Evolutionary conservation across 2,888 invertebrate species (phyloP).

Genomic region (Capitulum mitella): DNA sequence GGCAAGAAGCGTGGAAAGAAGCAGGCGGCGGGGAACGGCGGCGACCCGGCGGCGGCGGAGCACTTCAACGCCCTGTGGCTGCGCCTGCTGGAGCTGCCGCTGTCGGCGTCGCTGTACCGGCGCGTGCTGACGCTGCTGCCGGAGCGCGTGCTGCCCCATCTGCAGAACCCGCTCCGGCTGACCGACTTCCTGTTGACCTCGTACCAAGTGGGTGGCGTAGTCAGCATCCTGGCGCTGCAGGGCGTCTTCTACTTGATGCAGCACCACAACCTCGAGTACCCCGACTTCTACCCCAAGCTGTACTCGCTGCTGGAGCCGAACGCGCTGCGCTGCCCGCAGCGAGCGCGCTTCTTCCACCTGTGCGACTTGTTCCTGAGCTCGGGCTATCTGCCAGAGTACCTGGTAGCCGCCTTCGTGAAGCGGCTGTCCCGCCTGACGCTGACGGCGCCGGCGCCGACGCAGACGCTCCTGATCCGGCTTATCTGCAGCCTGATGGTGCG

Average conservation of each 20-base stretch:
- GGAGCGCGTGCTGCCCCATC: slow-evolving; percentile 70
- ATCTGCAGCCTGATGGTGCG: slow-evolving; percentile 73
- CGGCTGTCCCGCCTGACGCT: slow-evolving; percentile 74
- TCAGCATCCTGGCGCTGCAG: slow-evolving; percentile 82
- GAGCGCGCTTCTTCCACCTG: slow-evolving; percentile 77
- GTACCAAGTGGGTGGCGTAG: slow-evolving; percentile 74
- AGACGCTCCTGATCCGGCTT: slow-evolving; percentile 66
- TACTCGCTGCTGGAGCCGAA: slow-evolving; percentile 88
- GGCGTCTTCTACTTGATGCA: slow-evolving; percentile 84
- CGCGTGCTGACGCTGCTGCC: slow-evolving; percentile 71
- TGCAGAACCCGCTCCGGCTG: slow-evolving; percentile 70
- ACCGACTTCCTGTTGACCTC: slow-evolving; percentile 90
- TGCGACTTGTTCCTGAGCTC: slow-evolving; percentile 71
- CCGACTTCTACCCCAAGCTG: slow-evolving; percentile 88
- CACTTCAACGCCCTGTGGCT: slow-evolving; percentile 68
- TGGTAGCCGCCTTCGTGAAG: slow-evolving; percentile 91
- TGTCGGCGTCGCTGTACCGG: slow-evolving; percentile 58
- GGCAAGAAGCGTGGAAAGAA: not conserved
- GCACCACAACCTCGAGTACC: slow-evolving; percentile 88
- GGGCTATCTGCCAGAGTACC: slow-evolving; percentile 79
- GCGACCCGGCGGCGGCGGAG: slow-evolving; percentile 45
- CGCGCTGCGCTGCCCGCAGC: slow-evolving; percentile 83
- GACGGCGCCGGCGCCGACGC: slow-evolving; percentile 71
- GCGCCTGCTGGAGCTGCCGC: slow-evolving; percentile 64
- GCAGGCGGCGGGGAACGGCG: not conserved